Evolutionary conservation across 2,888 invertebrate genomes (phyloP).

Genomic region (Athetis lepigone): DNA sequence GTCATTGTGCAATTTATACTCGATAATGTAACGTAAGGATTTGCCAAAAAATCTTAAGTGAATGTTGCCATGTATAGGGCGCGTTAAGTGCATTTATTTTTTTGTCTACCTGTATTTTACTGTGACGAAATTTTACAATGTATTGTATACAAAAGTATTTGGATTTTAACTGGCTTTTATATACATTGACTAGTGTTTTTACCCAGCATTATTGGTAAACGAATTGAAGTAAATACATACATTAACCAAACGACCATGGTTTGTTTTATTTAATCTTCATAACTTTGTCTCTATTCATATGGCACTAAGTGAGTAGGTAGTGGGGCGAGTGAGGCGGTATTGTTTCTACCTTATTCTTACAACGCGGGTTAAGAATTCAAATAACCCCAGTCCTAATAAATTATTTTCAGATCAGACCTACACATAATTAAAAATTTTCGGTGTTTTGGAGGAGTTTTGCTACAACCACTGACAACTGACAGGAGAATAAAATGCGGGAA

Average conservation of each 20-base stretch:
- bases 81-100: slow-evolving; percentile 85
- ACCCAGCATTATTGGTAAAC: slow-evolving; percentile 80
- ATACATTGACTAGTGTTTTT: slow-evolving; percentile 84
- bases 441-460: too few relatives aligned
- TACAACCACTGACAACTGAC: too few relatives aligned
- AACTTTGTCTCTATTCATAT: too few relatives aligned
- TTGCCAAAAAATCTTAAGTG: slow-evolving; percentile 79
- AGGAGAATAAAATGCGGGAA: background rate
- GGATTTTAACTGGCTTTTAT: slow-evolving; percentile 82
- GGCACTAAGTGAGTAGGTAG: too few relatives aligned
- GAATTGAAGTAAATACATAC: slow-evolving; percentile 81
- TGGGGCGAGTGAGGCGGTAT: too few relatives aligned
- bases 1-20: slow-evolving; percentile 77
- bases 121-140: slow-evolving; percentile 77
- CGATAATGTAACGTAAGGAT: slow-evolving; percentile 73
- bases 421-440: too few relatives aligned
- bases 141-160: slow-evolving; percentile 76
- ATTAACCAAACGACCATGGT: slow-evolving; percentile 74
- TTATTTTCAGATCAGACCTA: too few relatives aligned
- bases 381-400: too few relatives aligned
- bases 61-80: slow-evolving; percentile 85
- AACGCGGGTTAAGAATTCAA: too few relatives aligned
- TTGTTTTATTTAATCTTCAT: slow-evolving; percentile 65
- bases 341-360: too few relatives aligned
- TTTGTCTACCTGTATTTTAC: slow-evolving; percentile 79